Evolutionary conservation across 2,797 vertebrate genomes (phyloP).

Genomic region (Crotalus adamanteus): DNA sequence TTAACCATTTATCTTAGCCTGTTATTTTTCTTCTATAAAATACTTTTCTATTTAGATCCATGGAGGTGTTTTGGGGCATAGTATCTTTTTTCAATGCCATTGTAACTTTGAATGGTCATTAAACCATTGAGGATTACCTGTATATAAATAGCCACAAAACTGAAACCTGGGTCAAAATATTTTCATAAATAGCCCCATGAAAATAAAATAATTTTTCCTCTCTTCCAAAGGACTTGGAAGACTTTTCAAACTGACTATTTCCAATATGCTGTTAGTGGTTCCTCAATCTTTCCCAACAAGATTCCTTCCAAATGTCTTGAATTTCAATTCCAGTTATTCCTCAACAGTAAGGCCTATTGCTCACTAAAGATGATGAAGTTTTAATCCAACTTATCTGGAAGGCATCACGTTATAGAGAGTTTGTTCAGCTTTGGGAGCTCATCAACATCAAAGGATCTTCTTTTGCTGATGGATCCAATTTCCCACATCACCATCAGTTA

Average conservation of each 20-base stretch:
- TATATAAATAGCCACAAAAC: slow-evolving; percentile 36
- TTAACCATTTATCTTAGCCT: background rate
- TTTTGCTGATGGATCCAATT: background rate
- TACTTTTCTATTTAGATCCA: background rate
- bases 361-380: background rate
- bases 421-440: background rate
- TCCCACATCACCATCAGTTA: background rate
- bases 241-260: background rate
- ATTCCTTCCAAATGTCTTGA: background rate
- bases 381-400: background rate
- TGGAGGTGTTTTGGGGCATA: background rate
- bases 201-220: slow-evolving; percentile 16
- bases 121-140: background rate
- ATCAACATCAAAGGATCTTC: background rate
- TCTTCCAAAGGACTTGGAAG: slow-evolving; percentile 13
- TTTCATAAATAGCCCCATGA: slow-evolving; percentile 19
- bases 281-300: background rate
- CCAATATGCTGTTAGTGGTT: background rate
- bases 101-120: background rate
- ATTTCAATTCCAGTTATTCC: background rate
- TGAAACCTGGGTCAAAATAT: slow-evolving; percentile 32
- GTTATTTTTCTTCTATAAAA: background rate
- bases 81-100: background rate
- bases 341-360: background rate
- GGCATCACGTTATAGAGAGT: background rate